A percentile compares a stretch with the other conserved stretches of the same genome.
Conservation (phyloP, 2,113 vertebrate genomes). For the Struthidea cinerea region DNA sequence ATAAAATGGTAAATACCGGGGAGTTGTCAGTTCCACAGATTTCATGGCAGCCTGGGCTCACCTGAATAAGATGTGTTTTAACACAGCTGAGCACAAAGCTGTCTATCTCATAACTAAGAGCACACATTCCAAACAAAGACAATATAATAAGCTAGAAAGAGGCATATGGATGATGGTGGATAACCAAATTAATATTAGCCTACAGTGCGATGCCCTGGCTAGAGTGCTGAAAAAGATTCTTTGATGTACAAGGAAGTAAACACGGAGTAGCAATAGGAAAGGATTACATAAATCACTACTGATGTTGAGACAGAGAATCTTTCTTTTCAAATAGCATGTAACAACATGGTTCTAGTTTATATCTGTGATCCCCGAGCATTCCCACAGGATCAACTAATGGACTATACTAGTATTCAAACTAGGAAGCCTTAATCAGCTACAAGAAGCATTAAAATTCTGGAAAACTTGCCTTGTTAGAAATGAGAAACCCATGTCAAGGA, state of each 20-base stretch:
- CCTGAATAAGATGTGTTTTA: conserved; percentile 51
- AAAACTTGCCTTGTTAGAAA: neutral
- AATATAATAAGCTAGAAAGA: neutral
- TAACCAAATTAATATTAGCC: conserved; percentile 36
- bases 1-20: conserved; percentile 41
- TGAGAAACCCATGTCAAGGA: neutral
- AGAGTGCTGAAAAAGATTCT: neutral
- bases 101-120: conserved; percentile 29
- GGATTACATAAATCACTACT: neutral
- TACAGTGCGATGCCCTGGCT: neutral
- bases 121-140: conserved; percentile 24
- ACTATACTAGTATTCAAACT: neutral
- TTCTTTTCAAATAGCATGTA: neutral
- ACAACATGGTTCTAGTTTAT: neutral
- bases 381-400: neutral
- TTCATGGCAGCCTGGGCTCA: conserved; percentile 7
- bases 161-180: neutral
- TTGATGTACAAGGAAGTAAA: neutral
- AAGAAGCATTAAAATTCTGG: neutral
- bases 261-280: neutral
- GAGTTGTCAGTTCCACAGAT: conserved; percentile 48
- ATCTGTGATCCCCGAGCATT: neutral
- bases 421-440: neutral
- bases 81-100: conserved; percentile 40
- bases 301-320: neutral